These are phyloP conservation scores for Phodopus roborovskii DNA, from an alignment of 2,113 vertebrate species.

Conservation along the genomic window DNA sequence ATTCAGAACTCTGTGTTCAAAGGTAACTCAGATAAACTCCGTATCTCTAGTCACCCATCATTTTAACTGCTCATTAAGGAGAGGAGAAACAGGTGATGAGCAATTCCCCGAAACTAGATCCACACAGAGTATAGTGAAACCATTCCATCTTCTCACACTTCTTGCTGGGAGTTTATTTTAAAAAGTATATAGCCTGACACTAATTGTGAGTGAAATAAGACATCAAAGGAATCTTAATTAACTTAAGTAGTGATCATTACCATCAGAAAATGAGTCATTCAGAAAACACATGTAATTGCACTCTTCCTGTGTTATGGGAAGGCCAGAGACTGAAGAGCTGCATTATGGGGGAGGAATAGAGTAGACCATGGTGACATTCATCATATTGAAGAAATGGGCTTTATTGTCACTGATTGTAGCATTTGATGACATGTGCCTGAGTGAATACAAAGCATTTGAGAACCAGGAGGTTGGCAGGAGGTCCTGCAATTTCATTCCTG, in stretches of 20 bases:
- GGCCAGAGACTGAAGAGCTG: neutral
- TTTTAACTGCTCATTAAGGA: neutral
- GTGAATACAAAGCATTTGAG: neutral
- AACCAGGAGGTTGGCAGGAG: neutral
- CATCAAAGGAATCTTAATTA: slow-evolving; percentile 80
- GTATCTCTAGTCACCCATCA: neutral
- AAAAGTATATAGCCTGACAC: slow-evolving; percentile 19
- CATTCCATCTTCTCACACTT: slow-evolving; percentile 39
- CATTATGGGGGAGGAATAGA: neutral
- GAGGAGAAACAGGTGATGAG: slow-evolving; percentile 37
- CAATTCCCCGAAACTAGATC: slow-evolving; percentile 57
- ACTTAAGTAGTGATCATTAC: slow-evolving; percentile 74
- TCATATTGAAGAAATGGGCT: slow-evolving; percentile 8
- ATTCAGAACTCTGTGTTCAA: slow-evolving; percentile 2
- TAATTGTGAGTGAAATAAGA: slow-evolving; percentile 74
- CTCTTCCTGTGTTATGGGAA: slow-evolving; percentile 73
- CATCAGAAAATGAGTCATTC: slow-evolving; percentile 75
- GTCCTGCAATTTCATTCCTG: neutral
- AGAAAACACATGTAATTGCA: slow-evolving; percentile 71
- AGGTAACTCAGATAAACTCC: neutral
- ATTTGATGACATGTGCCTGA: neutral
- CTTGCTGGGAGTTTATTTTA: slow-evolving; percentile 51
- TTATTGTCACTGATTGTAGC: neutral
- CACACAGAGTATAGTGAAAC: slow-evolving; percentile 37
- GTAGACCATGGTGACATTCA: neutral